A percentile compares a stretch with the other conserved stretches of the same genome.
phyloP scores from a whole-genome alignment of 1,140 invertebrate genomes.

The Papilio aristodemus region DNA sequence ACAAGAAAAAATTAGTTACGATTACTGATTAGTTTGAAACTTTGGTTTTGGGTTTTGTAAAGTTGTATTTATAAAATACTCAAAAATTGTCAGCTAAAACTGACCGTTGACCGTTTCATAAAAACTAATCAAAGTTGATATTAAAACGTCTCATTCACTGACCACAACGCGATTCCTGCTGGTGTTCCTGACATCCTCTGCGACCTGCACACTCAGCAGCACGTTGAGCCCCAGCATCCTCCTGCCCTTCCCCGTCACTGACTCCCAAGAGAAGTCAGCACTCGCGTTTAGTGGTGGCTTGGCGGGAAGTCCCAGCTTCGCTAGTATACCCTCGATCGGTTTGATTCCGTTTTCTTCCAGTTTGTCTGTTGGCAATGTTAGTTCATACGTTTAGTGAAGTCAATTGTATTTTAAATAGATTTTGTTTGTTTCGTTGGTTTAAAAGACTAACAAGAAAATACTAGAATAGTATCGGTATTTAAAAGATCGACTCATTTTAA shows the following conservation, averaged over 20 bases:
- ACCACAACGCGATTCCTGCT: constrained; percentile 84
- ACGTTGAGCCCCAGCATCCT: constrained; percentile 82
- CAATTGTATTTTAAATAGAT: too few relatives aligned
- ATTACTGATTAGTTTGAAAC: background rate
- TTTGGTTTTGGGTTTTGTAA: background rate
- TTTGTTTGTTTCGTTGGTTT: too few relatives aligned
- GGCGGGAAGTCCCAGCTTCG: constrained; percentile 74
- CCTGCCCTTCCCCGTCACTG: constrained; percentile 76
- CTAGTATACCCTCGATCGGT: constrained; percentile 80
- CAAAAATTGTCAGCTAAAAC: background rate
- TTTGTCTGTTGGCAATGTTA: constrained; percentile 70
- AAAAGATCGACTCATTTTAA: too few relatives aligned
- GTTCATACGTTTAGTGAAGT: too few relatives aligned
- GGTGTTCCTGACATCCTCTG: constrained; percentile 84
- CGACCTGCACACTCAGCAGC: constrained; percentile 83
- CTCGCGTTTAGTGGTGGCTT: constrained; percentile 68
- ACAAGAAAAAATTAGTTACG: background rate
- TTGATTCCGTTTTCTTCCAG: constrained; percentile 81
- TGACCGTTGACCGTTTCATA: too few relatives aligned
- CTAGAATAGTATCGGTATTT: too few relatives aligned
- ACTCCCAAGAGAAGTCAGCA: constrained; percentile 76
- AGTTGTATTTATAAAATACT: background rate
- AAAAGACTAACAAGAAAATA: too few relatives aligned
- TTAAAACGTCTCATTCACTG: constrained; percentile 36
- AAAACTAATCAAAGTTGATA: background rate